These are phyloP conservation scores for Gnathonemus longibarbis DNA, from an alignment of 2,113 vertebrate species.

Conservation along the genomic window DNA sequence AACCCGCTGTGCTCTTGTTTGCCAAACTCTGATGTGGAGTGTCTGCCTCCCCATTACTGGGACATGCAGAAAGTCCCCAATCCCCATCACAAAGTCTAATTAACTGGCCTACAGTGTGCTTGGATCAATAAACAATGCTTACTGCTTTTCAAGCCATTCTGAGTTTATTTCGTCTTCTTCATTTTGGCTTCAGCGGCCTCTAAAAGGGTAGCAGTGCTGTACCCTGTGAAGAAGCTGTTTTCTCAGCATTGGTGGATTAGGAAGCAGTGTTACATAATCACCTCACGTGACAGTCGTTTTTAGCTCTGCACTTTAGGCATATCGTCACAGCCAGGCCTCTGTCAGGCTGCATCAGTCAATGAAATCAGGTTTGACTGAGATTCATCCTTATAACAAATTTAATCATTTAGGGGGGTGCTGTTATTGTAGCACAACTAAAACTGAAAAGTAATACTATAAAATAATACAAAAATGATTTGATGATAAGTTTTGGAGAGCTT, in stretches of 20 bases:
- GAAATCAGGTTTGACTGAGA: not conserved
- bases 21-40: not conserved
- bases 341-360: not conserved
- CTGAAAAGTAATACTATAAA: not conserved
- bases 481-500: not conserved
- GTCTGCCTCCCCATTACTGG: not conserved
- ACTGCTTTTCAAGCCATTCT: not conserved
- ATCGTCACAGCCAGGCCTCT: not conserved
- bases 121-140: not conserved
- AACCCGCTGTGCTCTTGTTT: not conserved
- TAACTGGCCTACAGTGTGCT: too few species aligned
- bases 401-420: not conserved
- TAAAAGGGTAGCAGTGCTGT: not conserved
- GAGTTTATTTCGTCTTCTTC: not conserved
- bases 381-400: not conserved
- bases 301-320: not conserved
- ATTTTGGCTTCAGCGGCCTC: not conserved
- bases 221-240: not conserved
- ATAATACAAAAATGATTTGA: not conserved
- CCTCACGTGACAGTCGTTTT: not conserved
- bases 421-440: not conserved
- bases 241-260: not conserved
- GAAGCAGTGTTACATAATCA: not conserved
- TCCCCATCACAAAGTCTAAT: not conserved
- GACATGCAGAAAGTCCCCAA: not conserved